These are phyloP conservation scores for Halesus radiatus DNA, from an alignment of 1,140 invertebrate species.

Conservation along the genomic window DNA sequence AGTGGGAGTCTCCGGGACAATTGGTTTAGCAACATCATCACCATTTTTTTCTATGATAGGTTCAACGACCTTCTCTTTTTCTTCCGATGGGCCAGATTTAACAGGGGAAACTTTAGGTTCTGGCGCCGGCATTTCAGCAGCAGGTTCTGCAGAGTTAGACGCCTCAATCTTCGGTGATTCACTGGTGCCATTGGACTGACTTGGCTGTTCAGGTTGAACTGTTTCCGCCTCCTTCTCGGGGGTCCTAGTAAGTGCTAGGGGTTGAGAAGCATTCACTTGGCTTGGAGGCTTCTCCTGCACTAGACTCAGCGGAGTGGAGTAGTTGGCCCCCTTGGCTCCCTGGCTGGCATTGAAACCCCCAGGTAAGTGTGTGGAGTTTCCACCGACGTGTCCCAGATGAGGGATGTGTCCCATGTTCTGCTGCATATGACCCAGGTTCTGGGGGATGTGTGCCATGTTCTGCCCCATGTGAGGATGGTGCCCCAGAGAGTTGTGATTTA, in stretches of 20 bases:
- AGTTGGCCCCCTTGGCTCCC: conserved; percentile 16
- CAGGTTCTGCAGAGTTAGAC: conserved; percentile 23
- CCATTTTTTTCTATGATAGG: not conserved
- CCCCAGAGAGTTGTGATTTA: conserved; percentile 56
- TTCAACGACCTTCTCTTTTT: conserved; percentile 4
- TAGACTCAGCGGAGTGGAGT: conserved; percentile 37
- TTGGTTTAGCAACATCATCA: conserved; percentile 8
- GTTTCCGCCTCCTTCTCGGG: conserved; percentile 14
- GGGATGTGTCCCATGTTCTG: conserved; percentile 7
- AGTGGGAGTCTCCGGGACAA: not conserved
- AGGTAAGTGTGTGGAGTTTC: conserved; percentile 5
- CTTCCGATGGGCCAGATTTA: not conserved
- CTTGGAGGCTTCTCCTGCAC: conserved; percentile 45
- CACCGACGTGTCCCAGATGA: not conserved
- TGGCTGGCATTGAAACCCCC: conserved; percentile 15
- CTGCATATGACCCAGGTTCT: not conserved
- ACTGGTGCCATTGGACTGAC: conserved; percentile 44
- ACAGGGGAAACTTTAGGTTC: not conserved
- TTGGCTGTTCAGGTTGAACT: not conserved
- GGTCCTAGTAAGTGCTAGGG: conserved; percentile 29
- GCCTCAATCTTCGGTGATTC: conserved; percentile 31
- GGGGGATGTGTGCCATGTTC: conserved; percentile 34
- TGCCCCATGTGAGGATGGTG: conserved; percentile 42
- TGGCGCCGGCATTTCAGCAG: not conserved
- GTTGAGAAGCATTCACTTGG: conserved; percentile 20